Conservation (phyloP, 2,888 invertebrate genomes). For the Torymus auratus region DNA sequence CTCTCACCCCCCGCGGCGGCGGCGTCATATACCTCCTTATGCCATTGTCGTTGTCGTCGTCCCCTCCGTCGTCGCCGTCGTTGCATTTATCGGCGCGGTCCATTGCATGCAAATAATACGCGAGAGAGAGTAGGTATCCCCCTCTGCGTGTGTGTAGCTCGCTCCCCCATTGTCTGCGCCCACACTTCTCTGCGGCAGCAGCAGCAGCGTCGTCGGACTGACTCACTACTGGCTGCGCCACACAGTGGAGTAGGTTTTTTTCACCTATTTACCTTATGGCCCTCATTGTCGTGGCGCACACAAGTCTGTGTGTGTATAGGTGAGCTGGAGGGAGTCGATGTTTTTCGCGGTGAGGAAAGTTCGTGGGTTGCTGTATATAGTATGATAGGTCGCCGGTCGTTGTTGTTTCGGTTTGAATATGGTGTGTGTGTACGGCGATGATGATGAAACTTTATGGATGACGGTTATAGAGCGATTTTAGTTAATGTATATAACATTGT, state of each 20-base stretch:
- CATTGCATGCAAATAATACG: conserved; percentile 38
- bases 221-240: conserved; percentile 19
- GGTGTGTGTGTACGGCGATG: too few species aligned
- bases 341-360: conserved; percentile 1
- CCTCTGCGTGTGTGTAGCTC: too few species aligned
- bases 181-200: conserved; percentile 4
- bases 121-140: neutral
- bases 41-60: conserved; percentile 2
- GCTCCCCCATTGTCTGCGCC: conserved; percentile 33
- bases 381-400: too few species aligned
- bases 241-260: conserved; percentile 5
- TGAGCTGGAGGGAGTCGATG: too few species aligned
- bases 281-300: conserved; percentile 33
- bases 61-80: too few species aligned
- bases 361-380: neutral
- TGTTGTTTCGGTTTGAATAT: too few species aligned
- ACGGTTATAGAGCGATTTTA: too few species aligned
- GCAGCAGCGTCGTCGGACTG: conserved; percentile 10
- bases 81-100: conserved; percentile 23
- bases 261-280: conserved; percentile 50
- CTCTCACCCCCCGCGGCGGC: conserved; percentile 41
- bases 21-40: neutral
- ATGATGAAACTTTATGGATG: too few species aligned
- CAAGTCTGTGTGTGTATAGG: neutral
- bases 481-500: too few species aligned